Evolutionary conservation across 2,113 vertebrate genomes (phyloP).

Genomic region (Antechinus flavipes): DNA sequence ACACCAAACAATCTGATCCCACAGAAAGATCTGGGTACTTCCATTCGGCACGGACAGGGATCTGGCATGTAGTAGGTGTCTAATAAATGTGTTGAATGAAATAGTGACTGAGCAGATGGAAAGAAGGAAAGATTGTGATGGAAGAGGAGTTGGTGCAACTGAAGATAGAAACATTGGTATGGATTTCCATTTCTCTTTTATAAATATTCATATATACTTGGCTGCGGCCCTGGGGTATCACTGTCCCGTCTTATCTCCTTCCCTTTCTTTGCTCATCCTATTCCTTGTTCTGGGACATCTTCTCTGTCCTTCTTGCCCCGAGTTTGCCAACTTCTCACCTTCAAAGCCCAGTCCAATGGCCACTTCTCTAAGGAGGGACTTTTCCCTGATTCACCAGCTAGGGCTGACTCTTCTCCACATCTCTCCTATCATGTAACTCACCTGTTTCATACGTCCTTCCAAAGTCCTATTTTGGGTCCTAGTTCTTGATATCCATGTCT

Average conservation of each 20-base stretch:
- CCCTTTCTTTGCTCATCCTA: neutral
- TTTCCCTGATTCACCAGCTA: neutral
- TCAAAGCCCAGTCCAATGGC: neutral
- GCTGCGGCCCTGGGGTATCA: neutral
- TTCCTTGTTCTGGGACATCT: neutral
- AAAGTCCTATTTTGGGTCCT: neutral
- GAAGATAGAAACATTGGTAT: neutral
- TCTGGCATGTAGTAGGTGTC: neutral
- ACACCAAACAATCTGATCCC: neutral
- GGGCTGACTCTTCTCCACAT: neutral
- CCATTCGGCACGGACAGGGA: neutral
- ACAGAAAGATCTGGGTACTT: rapidly evolving
- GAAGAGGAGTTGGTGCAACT: neutral
- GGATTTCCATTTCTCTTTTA: neutral
- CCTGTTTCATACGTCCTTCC: too few species aligned
- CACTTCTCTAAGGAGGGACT: neutral
- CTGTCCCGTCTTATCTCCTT: neutral
- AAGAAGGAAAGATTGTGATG: neutral
- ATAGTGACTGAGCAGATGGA: neutral
- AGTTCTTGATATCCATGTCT: too few species aligned
- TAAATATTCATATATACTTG: neutral
- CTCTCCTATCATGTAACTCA: neutral
- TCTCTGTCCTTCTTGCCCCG: neutral
- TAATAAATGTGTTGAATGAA: neutral
- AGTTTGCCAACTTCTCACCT: neutral